These are phyloP conservation scores for Amyelois transitella DNA, from an alignment of 1,140 invertebrate genomes.

Conservation along the genomic window DNA sequence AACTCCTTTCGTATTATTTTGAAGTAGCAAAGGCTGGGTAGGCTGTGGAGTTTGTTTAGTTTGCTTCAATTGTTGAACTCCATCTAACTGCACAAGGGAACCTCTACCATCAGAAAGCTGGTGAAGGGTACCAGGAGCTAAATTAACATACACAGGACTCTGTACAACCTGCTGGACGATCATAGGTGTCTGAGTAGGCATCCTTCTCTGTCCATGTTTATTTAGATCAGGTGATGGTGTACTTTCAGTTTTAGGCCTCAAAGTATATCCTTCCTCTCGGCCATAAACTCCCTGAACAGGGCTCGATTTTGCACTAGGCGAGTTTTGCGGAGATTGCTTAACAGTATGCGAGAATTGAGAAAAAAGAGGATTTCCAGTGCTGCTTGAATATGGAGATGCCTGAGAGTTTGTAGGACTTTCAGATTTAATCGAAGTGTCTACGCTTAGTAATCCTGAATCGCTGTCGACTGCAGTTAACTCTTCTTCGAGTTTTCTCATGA, in stretches of 20 bases:
- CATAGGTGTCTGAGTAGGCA: constrained; percentile 43
- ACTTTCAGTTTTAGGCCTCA: constrained; percentile 28
- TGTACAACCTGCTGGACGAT: constrained; percentile 61
- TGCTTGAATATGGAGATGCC: constrained; percentile 37
- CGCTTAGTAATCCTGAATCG: constrained; percentile 36
- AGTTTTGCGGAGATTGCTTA: constrained; percentile 20
- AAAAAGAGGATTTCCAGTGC: constrained; percentile 52
- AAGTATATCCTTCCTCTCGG: constrained; percentile 45
- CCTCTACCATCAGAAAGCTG: constrained; percentile 40
- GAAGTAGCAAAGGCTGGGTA: constrained; percentile 66
- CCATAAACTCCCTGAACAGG: constrained; percentile 41
- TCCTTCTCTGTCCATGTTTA: constrained; percentile 30
- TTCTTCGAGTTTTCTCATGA: constrained; percentile 64
- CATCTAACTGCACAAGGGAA: constrained; percentile 47
- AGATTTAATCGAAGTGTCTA: constrained; percentile 40
- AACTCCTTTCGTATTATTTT: constrained; percentile 59
- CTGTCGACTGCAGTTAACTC: constrained; percentile 48
- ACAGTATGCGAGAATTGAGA: constrained; percentile 47
- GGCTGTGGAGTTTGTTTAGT: constrained; percentile 34
- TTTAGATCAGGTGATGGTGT: constrained; percentile 35
- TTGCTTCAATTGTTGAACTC: constrained; percentile 35
- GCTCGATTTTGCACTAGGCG: constrained; percentile 37
- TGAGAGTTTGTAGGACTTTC: constrained; percentile 36
- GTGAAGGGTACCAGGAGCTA: constrained; percentile 47
- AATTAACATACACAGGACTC: constrained; percentile 58